Evolutionary conservation across 2,113 vertebrate species (phyloP), one percentile per base, ranked within the genome.

Genomic region (Arothron firmamentum): DNA sequence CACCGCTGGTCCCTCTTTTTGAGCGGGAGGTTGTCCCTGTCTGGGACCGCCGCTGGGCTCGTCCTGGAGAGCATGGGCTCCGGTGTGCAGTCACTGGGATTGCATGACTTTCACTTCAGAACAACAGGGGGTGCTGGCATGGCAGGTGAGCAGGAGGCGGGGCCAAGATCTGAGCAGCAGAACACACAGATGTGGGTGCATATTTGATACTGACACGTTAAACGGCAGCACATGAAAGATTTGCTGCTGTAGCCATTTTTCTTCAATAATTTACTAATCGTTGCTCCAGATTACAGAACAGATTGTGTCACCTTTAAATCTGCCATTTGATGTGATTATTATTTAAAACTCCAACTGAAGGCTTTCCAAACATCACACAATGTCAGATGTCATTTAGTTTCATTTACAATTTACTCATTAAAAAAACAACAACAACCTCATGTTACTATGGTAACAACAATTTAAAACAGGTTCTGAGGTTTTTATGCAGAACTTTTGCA

Each of bases 1-100:
- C 52, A 74, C 19, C 78, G 77, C 62, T 85, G 83, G 74, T 90
- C 87, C 66, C 89, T 85, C 74, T 89, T 91, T 60, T 90, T 90
- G 17, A 87, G 81, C 0, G 88, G 88, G 23, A 89, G 87, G 59
- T 56, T 81, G 66, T 84, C 84, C 62, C 79, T 74, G 59, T 73
- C 68, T 10, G 78, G 79, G 70, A 70, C 81, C 1, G 79, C 67
- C 62, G 58, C 17, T 1, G 79, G 78, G 58, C 74, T 81, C 16
- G 75, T 56, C 50, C 72, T 60, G 49, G 80, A 78, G 77, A 74
- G 88, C 80, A 84, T 90, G 67, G 82, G 75, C 72, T 77, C 76
- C 47, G 60, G 18, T 48, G 62, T 58, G 21, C 54, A 10, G 67
- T 81, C 66, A 68, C 62, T 6, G 13, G 48, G 61, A 62, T 52